Evolutionary conservation across 2,888 invertebrate species (phyloP).

Genomic region (Willowsia nigromaculata): DNA sequence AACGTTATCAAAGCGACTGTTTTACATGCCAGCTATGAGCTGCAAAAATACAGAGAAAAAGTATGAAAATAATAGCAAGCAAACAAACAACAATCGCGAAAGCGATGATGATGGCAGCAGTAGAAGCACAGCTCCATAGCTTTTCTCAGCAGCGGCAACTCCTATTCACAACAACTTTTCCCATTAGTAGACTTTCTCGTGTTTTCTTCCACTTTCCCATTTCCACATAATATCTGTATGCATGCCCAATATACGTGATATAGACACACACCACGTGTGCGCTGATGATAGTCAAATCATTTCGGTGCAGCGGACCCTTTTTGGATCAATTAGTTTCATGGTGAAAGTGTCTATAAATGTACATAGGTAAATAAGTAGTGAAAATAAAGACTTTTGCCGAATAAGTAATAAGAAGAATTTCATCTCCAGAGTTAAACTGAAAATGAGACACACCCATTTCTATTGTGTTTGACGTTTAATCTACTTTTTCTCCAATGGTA

Average conservation of each 20-base stretch:
- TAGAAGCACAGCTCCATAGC: neutral
- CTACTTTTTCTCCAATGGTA: constrained; percentile 27
- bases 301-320: neutral
- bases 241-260: neutral
- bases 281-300: neutral
- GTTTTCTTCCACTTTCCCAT: constrained; percentile 36
- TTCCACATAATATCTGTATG: neutral
- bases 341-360: neutral
- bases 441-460: constrained; percentile 56
- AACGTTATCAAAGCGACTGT: constrained; percentile 16
- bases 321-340: constrained; percentile 46
- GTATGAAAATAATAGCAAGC: constrained; percentile 24
- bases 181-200: constrained; percentile 56
- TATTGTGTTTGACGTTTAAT: constrained; percentile 51
- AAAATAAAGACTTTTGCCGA: neutral
- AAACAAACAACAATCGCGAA: constrained; percentile 23
- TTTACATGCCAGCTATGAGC: constrained; percentile 18
- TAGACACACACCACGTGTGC: constrained; percentile 8
- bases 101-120: neutral
- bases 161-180: constrained; percentile 62
- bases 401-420: constrained; percentile 31
- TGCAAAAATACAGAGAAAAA: constrained; percentile 1
- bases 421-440: neutral
- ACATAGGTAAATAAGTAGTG: neutral
- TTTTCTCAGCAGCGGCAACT: constrained; percentile 14